These are phyloP conservation scores for Eretmocerus hayati DNA, from an alignment of 2,888 invertebrate genomes.

Conservation along the genomic window DNA sequence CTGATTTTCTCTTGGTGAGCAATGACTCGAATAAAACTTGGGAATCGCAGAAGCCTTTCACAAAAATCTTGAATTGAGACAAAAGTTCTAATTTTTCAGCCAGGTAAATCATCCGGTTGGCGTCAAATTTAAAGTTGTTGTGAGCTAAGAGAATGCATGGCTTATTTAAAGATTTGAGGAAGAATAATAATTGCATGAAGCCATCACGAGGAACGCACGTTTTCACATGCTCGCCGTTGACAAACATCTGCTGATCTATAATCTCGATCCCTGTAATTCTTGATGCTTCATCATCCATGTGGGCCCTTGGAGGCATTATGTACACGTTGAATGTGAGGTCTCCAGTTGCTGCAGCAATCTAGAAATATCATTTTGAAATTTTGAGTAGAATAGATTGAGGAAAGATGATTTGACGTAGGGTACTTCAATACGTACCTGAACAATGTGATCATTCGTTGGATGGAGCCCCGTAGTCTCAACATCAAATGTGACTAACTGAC, in stretches of 20 bases:
- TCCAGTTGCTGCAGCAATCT: constrained; percentile 3
- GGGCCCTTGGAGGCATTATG: neutral
- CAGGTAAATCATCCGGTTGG: neutral
- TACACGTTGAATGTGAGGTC: neutral
- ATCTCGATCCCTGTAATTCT: constrained; percentile 2
- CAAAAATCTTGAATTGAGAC: constrained; percentile 5
- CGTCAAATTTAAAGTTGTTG: constrained; percentile 6
- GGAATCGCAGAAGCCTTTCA: constrained; percentile 6
- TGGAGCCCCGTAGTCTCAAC: constrained; percentile 4
- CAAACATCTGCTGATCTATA: neutral
- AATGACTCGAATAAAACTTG: neutral
- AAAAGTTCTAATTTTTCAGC: neutral
- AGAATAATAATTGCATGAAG: constrained; percentile 6
- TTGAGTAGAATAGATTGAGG: no score
- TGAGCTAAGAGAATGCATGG: constrained; percentile 6
- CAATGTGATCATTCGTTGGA: constrained; percentile 2
- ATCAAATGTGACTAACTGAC: constrained; percentile 4
- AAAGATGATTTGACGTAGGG: no score
- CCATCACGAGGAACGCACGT: constrained; percentile 1
- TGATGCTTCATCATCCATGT: neutral
- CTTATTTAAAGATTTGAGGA: constrained; percentile 3
- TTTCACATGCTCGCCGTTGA: neutral
- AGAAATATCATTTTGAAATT: no score
- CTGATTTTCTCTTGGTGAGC: neutral
- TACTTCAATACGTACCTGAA: no score